Evolutionary conservation across 2,113 vertebrate species (phyloP).

Genomic region (Lophius piscatorius): DNA sequence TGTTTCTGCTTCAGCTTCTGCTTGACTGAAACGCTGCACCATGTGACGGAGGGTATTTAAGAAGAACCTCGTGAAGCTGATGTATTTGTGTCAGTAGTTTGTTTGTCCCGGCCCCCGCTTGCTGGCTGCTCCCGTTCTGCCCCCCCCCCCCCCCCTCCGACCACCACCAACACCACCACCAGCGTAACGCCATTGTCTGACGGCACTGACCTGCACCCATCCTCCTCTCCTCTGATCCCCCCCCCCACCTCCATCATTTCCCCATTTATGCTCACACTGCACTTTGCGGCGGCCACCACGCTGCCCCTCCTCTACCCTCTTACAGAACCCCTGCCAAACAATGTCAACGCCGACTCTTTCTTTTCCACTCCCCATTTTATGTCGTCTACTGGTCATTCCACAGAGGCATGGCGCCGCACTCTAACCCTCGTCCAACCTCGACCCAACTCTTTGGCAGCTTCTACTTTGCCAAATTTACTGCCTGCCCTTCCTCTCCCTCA

Average conservation of each 20-base stretch:
- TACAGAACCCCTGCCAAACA: conserved; percentile 71
- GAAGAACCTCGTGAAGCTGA: conserved; percentile 61
- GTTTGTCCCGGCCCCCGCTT: conserved; percentile 81
- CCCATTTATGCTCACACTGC: conserved; percentile 84
- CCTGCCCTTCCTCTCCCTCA: conserved; percentile 2
- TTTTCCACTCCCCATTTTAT: conserved; percentile 86
- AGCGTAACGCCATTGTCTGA: conserved; percentile 78
- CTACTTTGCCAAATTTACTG: conserved; percentile 23
- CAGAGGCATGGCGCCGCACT: conserved; percentile 82
- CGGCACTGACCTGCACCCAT: conserved; percentile 68
- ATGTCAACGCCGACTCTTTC: conserved; percentile 91
- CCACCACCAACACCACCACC: too few relatives aligned
- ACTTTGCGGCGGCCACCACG: conserved; percentile 87
- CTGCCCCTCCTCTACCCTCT: conserved; percentile 66
- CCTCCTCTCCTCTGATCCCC: conserved; percentile 36
- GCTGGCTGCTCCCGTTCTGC: conserved; percentile 87
- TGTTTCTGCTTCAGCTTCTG: too few relatives aligned
- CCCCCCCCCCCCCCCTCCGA: conserved; percentile 44
- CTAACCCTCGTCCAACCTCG: conserved; percentile 71
- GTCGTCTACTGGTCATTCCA: conserved; percentile 91
- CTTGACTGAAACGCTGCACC: too few relatives aligned
- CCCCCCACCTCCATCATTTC: conserved; percentile 59
- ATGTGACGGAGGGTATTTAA: too few relatives aligned
- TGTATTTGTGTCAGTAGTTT: conserved; percentile 80
- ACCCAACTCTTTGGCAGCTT: conserved; percentile 1